Base-by-base conservation (phyloP, 2,113 vertebrate genomes). In the Chlamydotis undulata region DNA sequence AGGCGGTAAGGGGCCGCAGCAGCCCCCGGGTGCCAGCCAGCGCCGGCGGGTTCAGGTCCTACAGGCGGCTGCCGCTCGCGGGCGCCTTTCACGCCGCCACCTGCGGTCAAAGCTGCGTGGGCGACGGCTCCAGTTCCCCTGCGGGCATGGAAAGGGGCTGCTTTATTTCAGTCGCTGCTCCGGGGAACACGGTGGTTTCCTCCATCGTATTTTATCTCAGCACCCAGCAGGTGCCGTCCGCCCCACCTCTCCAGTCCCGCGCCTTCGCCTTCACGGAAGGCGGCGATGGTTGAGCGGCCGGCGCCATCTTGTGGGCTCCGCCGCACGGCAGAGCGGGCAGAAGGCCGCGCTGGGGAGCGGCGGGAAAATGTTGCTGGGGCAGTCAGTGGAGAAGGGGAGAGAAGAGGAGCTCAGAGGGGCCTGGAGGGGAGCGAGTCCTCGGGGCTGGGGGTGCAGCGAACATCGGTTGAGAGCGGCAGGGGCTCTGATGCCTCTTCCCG, bases 251-350 rank as follows among this genome's bases (percentile, higher is more conserved):
- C 12, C 14, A 41, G 18, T 57, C 63, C 64, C 57, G 52, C 10
- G 14, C 31, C 33, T 33, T n/a, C 17, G 19, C 28, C 15, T 1
- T 12, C 28, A 4, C 19, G 0, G 47, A 35, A 7, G 2, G 21
- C 33, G 6, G 57, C 41, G 12, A 37, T 25, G 63, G 79, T 49
- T 70, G 92, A 88, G 94, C 19, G 79, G 12, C 91, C 79, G 89
- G 94, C 90, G 95, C 97, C 97, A 88, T 39, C 97, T 97, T 50
- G 91, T 82, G 97, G 96, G 69, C 90, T 53, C 8, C 19, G 4
- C 14, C 19, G n/a, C 19, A 13, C 7, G 33, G 74, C 26, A 16
- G 39, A 50, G 29, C 6, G 33, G 39, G 41, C 12, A 37, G 47
- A 17, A 39, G 10, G 9, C 10, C 26, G 10, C 31, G 29, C 33